Base-by-base conservation (phyloP, 2,797 vertebrate genomes). In the Periparus ater region DNA sequence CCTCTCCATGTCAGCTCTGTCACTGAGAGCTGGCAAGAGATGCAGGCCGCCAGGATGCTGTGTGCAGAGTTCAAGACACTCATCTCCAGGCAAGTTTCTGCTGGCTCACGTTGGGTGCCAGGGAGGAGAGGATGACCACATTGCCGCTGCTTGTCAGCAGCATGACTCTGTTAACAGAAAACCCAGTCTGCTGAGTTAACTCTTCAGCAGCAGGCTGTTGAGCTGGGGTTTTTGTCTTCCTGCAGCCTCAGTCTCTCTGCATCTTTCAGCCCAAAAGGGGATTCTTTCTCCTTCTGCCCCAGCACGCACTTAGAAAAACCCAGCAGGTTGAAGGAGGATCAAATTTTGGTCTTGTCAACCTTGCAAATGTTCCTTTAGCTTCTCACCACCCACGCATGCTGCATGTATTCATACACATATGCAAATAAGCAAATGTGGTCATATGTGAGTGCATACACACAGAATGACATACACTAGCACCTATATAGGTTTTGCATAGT, bases 331-430 rank as follows among this genome's bases (percentile, higher is more conserved):
- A 84, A 93, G 87, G 34, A 94, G 47, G 68, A 95, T 90, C 50
- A 42, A 32, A 90, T 93, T 88, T 82, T 93, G 83, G 83, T 95
- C 88, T 82, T 68, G 74, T 93, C 93, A 93, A 86, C 95, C 93
- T 91, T 93, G 85, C 89, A 96, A 93, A 82, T 50, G 71, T 90
- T 95, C 91, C 80, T 93, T 93, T 95, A 93, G 71, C 76, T 95
- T 93, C 77, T 93, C 53, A 84, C 63, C 80, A 11, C 95, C 96
- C 84, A 91, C 92, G 29, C 2, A 1, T 71, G 82, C 82, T 90
- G 92, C 85, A 44, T 88, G 94, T 82, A 85, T 95, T 91, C 90
- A 63, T 74, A 72, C 92, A 94, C 45, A 32, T 61, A 93, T 87
- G 88, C 94, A 94, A 92, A 90, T 76, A 81, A 88, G 86, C 42